Conservation (phyloP, 2,113 vertebrate genomes). For the Aix galericulata region DNA sequence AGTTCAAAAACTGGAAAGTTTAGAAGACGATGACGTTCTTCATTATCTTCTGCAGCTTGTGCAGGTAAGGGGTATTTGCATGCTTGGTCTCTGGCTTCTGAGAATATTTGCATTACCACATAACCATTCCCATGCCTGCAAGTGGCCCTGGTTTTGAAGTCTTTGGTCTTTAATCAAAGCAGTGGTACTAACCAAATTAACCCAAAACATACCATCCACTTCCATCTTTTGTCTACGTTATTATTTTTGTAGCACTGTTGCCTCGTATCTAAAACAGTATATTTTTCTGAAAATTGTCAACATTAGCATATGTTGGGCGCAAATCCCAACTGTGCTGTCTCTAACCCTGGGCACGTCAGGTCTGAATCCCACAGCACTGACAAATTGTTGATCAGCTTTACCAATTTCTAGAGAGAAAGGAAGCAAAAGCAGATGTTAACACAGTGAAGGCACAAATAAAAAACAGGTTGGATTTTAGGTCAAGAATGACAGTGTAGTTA, state of each 20-base stretch:
- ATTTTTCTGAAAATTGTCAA: neutral
- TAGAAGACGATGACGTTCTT: conserved; percentile 93
- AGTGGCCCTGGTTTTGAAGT: neutral
- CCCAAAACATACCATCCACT: neutral
- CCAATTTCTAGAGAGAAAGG: neutral
- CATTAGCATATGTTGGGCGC: neutral
- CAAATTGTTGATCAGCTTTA: neutral
- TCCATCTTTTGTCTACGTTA: neutral
- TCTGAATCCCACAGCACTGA: neutral
- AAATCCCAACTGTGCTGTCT: neutral
- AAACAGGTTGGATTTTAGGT: neutral
- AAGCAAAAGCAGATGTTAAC: neutral
- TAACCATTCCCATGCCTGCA: neutral
- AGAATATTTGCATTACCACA: conserved; percentile 38
- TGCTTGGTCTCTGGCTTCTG: neutral
- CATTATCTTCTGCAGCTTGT: conserved; percentile 96
- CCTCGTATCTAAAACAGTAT: neutral
- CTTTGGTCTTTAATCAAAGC: neutral
- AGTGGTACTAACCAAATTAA: neutral
- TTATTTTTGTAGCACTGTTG: neutral
- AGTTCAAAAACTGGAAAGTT: conserved; percentile 92
- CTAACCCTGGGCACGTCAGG: neutral
- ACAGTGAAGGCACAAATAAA: neutral
- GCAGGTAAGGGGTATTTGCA: conserved; percentile 82
- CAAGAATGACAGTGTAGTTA: neutral